phyloP scores from a whole-genome alignment of 2,797 vertebrate species.

The Pachyuromys duprasi region DNA sequence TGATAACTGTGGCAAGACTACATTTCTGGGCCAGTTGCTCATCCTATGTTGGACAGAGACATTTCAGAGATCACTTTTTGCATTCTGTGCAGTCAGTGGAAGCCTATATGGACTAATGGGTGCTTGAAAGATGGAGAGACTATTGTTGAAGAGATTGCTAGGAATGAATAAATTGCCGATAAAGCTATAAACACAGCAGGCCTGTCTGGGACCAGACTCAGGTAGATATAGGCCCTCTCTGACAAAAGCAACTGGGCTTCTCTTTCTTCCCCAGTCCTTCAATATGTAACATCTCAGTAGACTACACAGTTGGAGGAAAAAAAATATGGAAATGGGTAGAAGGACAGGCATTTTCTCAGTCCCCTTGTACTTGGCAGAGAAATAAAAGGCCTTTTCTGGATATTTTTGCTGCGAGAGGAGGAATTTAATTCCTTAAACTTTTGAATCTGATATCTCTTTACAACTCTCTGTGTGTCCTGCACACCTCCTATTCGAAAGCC shows the following conservation, averaged over 20 bases:
- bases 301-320: slow-evolving; percentile 8
- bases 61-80: background rate
- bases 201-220: background rate
- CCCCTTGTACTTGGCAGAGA: slow-evolving; percentile 50
- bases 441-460: slow-evolving; percentile 44
- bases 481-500: slow-evolving; percentile 1
- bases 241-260: background rate
- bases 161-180: background rate
- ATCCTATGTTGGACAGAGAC: background rate
- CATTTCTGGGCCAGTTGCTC: background rate
- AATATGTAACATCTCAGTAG: slow-evolving; percentile 17
- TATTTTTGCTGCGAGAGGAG: slow-evolving; percentile 18
- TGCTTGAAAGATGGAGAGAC: background rate
- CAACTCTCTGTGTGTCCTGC: background rate
- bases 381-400: slow-evolving; percentile 46
- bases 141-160: background rate
- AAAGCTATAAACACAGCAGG: background rate
- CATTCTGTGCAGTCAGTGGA: background rate
- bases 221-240: background rate
- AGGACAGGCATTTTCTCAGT: slow-evolving; percentile 32
- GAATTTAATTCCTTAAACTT: slow-evolving; percentile 37
- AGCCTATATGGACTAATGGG: background rate
- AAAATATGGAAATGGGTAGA: slow-evolving; percentile 25
- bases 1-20: background rate
- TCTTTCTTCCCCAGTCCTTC: background rate